Conservation (phyloP, 2,797 vertebrate species). For the Macroramphosus scolopax region DNA sequence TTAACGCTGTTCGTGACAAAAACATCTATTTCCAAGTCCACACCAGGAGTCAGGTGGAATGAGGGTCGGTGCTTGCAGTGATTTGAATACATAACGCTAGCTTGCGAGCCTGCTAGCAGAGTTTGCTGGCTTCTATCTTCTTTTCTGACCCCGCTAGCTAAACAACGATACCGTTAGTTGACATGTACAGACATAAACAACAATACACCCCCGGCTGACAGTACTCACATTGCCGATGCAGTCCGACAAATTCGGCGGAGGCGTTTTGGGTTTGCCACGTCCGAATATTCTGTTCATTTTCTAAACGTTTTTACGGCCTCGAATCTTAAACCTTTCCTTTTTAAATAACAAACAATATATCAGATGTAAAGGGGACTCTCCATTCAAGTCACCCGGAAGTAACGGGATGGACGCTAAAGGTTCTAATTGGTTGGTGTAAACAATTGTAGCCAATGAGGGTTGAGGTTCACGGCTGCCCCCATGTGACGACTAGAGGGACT, state of each 20-base stretch:
- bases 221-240: conserved; percentile 93
- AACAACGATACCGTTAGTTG: conserved; percentile 23
- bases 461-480: neutral
- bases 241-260: conserved; percentile 91
- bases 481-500: conserved; percentile 14
- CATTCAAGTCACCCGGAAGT: conserved; percentile 68
- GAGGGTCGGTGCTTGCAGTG: too few species aligned
- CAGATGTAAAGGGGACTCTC: conserved; percentile 24
- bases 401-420: conserved; percentile 16
- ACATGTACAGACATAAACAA: conserved; percentile 39
- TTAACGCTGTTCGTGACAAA: neutral
- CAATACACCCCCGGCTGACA: conserved; percentile 12
- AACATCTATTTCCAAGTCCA: neutral
- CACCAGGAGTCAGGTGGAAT: too few species aligned
- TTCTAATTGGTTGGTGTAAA: conserved; percentile 48
- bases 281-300: conserved; percentile 95
- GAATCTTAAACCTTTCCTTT: neutral
- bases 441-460: conserved; percentile 52
- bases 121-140: conserved; percentile 7
- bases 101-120: too few species aligned
- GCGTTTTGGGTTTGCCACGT: conserved; percentile 87
- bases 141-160: conserved; percentile 28
- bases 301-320: neutral
- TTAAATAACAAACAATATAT: conserved; percentile 35
- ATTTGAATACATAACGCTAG: too few species aligned